Evolutionary conservation across 2,113 vertebrate genomes (phyloP).

Genomic region (Lethenteron reissneri): DNA sequence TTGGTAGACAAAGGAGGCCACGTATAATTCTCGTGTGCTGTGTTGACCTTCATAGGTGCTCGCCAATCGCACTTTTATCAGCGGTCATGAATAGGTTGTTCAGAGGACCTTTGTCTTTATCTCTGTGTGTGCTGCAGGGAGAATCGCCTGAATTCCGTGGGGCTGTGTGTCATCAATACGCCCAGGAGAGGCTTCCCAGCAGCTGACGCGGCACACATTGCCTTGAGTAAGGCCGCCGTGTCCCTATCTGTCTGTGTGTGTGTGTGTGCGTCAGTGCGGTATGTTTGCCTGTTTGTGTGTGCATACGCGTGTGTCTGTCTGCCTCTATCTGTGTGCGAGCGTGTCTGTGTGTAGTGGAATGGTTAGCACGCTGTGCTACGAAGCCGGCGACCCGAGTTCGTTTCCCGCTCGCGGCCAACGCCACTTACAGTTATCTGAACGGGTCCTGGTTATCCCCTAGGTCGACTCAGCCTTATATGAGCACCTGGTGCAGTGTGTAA

Average conservation of each 20-base stretch:
- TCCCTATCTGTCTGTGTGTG: background rate
- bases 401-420: no score
- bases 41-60: background rate
- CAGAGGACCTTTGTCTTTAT: background rate
- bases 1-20: background rate
- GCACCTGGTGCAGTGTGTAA: no score
- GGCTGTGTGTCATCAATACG: constrained; percentile 63
- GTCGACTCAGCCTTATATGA: no score
- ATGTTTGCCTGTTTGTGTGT: no score
- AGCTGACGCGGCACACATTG: constrained; percentile 82
- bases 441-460: no score
- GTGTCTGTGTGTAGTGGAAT: no score
- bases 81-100: background rate
- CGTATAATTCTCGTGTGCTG: background rate
- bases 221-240: constrained; percentile 46
- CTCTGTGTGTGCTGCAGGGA: constrained; percentile 29
- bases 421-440: no score
- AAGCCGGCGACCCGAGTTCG: no score
- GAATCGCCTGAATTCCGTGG: constrained; percentile 61
- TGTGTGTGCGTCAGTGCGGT: background rate
- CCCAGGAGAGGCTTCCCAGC: constrained; percentile 71
- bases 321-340: no score
- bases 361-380: no score
- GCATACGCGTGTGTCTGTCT: no score
- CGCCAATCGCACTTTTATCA: background rate